Evolutionary conservation across 2,797 vertebrate species (phyloP).

Genomic region (Dendrocincla fuliginosa): DNA sequence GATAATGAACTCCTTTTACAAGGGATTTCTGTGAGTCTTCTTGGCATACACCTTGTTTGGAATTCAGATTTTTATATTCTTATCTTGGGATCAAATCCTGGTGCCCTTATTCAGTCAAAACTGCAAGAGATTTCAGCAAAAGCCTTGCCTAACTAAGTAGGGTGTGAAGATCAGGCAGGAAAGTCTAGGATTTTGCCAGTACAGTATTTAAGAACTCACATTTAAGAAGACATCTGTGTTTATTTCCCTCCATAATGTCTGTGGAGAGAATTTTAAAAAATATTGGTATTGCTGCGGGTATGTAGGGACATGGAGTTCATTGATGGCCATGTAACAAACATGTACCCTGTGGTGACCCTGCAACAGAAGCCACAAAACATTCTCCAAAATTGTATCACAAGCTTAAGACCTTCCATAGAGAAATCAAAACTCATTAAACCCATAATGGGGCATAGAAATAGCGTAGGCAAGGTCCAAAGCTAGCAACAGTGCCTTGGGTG

Average conservation of each 20-base stretch:
- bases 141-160: not conserved
- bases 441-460: not conserved
- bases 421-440: not conserved
- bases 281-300: not conserved
- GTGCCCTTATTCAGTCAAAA: slow-evolving; percentile 38
- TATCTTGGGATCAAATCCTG: not conserved
- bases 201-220: not conserved
- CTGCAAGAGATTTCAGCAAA: not conserved
- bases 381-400: not conserved
- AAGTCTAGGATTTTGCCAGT: not conserved
- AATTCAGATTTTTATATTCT: slow-evolving; percentile 5
- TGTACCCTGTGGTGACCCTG: not conserved
- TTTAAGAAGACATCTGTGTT: not conserved
- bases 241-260: not conserved
- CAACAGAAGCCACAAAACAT: not conserved
- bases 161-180: not conserved
- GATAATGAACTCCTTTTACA: not conserved
- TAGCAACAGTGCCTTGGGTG: not conserved
- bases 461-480: not conserved
- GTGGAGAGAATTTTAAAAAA: not conserved
- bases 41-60: not conserved
- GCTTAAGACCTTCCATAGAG: not conserved
- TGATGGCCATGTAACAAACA: not conserved
- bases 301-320: not conserved
- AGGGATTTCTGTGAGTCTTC: not conserved